Evolutionary conservation across 2,888 invertebrate species (phyloP).

Genomic region (Himalopsyche anomala): DNA sequence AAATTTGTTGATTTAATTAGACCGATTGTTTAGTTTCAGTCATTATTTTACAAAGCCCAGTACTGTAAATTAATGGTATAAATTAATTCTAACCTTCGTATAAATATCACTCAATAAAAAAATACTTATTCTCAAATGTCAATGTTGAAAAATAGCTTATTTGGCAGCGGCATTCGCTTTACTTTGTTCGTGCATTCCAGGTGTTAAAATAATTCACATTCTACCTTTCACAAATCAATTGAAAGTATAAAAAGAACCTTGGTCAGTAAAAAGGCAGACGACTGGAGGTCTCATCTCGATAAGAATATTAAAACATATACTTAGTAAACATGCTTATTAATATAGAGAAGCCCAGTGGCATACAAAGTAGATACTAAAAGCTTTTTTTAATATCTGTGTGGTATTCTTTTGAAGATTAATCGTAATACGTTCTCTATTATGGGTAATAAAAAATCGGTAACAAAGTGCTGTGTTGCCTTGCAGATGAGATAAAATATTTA

Average conservation of each 20-base stretch:
- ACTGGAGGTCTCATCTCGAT: constrained; percentile 30
- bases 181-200: constrained; percentile 24
- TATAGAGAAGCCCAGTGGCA: background rate
- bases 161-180: background rate
- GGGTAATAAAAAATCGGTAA: no score
- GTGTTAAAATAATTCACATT: background rate
- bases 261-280: constrained; percentile 16
- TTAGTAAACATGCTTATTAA: background rate
- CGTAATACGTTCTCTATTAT: no score
- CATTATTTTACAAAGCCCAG: no score
- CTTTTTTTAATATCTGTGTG: no score
- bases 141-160: background rate
- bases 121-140: background rate
- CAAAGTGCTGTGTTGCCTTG: no score
- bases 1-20: no score
- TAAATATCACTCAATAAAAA: background rate
- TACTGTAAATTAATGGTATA: no score
- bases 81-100: background rate
- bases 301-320: background rate
- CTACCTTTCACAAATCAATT: constrained; percentile 27
- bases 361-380: no score
- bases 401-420: no score
- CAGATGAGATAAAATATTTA: no score
- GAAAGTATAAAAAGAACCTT: constrained; percentile 16
- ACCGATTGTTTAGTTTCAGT: no score